These are phyloP conservation scores for Plusia festucae DNA, from an alignment of 2,888 invertebrate genomes.

Conservation along the genomic window DNA sequence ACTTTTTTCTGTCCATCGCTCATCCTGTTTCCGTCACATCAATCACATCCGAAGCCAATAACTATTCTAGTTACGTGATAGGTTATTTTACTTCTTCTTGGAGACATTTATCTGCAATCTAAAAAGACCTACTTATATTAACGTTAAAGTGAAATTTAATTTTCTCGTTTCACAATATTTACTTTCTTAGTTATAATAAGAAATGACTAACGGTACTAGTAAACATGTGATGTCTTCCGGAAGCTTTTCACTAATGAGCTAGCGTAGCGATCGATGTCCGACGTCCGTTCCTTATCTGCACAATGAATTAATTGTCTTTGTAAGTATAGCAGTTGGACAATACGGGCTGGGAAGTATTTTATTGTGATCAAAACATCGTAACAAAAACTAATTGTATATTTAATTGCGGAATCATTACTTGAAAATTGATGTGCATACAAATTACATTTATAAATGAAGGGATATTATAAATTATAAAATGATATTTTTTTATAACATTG, in stretches of 20 bases:
- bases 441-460: neutral
- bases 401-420: constrained; percentile 13
- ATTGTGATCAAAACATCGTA: neutral
- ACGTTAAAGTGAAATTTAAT: neutral
- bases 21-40: constrained; percentile 21
- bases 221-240: neutral
- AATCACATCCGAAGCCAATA: neutral
- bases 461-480: constrained; percentile 7
- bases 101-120: neutral
- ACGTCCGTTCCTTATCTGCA: neutral
- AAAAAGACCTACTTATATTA: neutral
- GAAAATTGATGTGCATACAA: constrained; percentile 11
- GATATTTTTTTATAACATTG: neutral
- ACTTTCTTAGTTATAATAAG: constrained; percentile 1
- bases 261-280: constrained; percentile 1
- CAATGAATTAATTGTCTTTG: neutral
- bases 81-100: neutral
- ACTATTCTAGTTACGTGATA: constrained; percentile 9
- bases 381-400: neutral
- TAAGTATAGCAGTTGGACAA: neutral
- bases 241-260: neutral
- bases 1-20: constrained; percentile 20
- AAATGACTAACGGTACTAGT: neutral
- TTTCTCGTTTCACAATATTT: neutral
- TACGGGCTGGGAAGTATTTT: neutral